Evolutionary conservation across 1,140 invertebrate genomes (phyloP).

Genomic region (Drosophila burlai): DNA sequence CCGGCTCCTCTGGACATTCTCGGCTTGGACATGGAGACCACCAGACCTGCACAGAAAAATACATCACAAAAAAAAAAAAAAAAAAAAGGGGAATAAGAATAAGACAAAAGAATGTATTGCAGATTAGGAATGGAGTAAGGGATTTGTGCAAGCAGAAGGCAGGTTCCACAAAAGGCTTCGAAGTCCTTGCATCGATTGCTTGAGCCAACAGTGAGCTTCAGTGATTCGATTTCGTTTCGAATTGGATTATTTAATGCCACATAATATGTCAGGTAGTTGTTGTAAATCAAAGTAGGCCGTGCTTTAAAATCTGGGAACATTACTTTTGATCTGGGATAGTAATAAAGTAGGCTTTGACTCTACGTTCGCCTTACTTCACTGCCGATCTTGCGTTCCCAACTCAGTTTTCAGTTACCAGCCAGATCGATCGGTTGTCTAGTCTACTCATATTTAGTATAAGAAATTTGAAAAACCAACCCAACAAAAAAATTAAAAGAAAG

Average conservation of each 20-base stretch:
- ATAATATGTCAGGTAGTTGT: background rate
- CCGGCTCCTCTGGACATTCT: constrained; percentile 90
- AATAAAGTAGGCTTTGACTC: background rate
- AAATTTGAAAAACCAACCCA: too few species aligned
- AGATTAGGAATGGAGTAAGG: constrained; percentile 28
- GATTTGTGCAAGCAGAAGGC: constrained; percentile 25
- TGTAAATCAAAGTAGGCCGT: background rate
- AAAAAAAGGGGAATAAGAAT: background rate
- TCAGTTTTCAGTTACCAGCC: background rate
- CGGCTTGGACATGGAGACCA: constrained; percentile 91
- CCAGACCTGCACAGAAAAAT: constrained; percentile 87
- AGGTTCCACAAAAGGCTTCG: background rate
- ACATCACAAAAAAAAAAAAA: background rate
- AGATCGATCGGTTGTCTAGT: background rate
- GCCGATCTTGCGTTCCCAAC: background rate
- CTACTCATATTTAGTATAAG: too few species aligned
- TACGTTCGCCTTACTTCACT: background rate
- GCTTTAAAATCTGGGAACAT: too few species aligned
- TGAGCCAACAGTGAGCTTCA: background rate
- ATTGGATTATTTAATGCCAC: constrained; percentile 5
- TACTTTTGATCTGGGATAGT: too few species aligned
- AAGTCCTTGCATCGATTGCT: constrained; percentile 21
- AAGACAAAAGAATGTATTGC: constrained; percentile 21
- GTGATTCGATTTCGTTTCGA: background rate
- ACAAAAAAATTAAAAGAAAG: background rate